Base-by-base conservation (phyloP, 2,797 vertebrate species). In the Triplophysa yarkandensis region DNA sequence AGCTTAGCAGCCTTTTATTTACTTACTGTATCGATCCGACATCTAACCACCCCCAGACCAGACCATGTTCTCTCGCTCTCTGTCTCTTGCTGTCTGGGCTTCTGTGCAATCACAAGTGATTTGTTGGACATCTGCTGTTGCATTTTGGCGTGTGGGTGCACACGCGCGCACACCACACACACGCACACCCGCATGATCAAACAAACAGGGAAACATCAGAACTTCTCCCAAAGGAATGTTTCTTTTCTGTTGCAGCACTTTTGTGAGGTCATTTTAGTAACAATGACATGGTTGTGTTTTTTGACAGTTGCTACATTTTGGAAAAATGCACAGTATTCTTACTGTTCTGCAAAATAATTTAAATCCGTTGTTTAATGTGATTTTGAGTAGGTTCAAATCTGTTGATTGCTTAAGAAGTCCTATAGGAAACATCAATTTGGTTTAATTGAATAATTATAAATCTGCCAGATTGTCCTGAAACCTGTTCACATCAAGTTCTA, bases 1-100 rank as follows among this genome's bases (percentile, higher is more conserved):
- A 86, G 87, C 90, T 91, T 89, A 90, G 85, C 88, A 85, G 85
- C 80, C 57, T 90, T 89, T 91, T 89, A 90, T 92, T 91, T 91
- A 88, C 90, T 91, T 85, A 80, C 84, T 52, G 78, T 86, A 89
- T 91, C 68, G 89, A 91, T 91, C 66, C 43, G 43, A 61, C 60
- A 69, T 62, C 48, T 13, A 63, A 36, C 19, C 19, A 28, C 41
- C 52, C 60, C 34, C 48, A 55, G 23, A 67, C 27, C 27, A 46
- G 71, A 57, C 36, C 9, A n/a, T 61, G 23, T 43, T 23, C 19
- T 62, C 32, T 14, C 32, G 23, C 19, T 43, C 7, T 44, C 60
- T 41, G 44, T 39, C 32, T 41, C 54, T 70, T 14, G 3, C 44
- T 46, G 39, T 3, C 39, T 74, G 27, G 21, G 52, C 50, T 66